Evolutionary conservation across 2,888 invertebrate species (phyloP).

Genomic region (Micoletzkya japonica): DNA sequence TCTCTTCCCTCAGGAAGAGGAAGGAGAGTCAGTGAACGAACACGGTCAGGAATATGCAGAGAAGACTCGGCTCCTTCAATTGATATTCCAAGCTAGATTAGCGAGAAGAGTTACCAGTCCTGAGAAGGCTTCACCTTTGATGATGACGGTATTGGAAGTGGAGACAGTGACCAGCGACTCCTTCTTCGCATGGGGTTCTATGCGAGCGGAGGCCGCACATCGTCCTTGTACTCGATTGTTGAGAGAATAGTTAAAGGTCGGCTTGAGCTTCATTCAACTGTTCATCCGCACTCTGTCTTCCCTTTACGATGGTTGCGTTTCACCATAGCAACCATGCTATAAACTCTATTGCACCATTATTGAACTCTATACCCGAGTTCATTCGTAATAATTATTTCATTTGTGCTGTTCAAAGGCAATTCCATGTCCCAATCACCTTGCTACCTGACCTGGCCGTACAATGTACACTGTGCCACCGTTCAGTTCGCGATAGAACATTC

Average conservation of each 20-base stretch:
- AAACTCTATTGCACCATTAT: too few relatives aligned
- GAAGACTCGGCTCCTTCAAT: conserved; percentile 40
- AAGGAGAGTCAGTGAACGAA: conserved; percentile 38
- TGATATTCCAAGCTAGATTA: not conserved
- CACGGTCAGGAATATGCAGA: conserved; percentile 41
- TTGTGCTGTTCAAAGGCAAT: too few relatives aligned
- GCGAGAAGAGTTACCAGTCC: not conserved
- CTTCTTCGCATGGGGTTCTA: conserved; percentile 35
- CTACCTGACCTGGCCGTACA: too few relatives aligned
- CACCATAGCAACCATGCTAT: too few relatives aligned
- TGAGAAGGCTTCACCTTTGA: conserved; percentile 31
- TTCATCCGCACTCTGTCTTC: not conserved
- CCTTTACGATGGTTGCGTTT: too few relatives aligned
- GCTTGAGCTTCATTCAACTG: conserved; percentile 8
- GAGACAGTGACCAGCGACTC: conserved; percentile 48
- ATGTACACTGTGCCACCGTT: too few relatives aligned
- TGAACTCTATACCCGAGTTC: too few relatives aligned
- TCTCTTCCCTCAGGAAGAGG: conserved; percentile 40
- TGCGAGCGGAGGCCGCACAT: conserved; percentile 33
- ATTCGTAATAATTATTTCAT: not conserved
- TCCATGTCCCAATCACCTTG: too few relatives aligned
- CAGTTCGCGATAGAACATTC: too few relatives aligned
- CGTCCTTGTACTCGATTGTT: conserved; percentile 32
- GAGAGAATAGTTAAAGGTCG: conserved; percentile 34
- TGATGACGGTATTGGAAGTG: conserved; percentile 49